Percentiles rank a stretch among this genome's conserved stretches.
Evolutionary conservation across 2,797 vertebrate genomes (phyloP).

Genomic region (Xiphorhynchus erythropygius): DNA sequence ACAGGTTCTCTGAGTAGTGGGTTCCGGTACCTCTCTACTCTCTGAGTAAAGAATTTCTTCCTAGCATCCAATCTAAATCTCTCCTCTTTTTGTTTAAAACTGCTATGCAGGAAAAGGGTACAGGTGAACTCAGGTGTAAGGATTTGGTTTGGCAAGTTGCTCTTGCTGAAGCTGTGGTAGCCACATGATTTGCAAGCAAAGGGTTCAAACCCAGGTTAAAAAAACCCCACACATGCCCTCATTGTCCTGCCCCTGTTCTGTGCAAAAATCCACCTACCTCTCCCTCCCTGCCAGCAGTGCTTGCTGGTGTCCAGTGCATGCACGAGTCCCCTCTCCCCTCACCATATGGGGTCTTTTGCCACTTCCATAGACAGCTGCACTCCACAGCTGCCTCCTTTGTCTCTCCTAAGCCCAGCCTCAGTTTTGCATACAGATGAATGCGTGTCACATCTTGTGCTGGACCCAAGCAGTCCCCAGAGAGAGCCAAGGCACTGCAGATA

Average conservation of each 20-base stretch:
- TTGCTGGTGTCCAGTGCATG: neutral
- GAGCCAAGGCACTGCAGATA: accelerated
- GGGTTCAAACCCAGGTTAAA: neutral
- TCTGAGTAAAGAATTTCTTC: neutral
- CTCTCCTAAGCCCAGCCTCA: neutral
- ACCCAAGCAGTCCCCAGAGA: neutral
- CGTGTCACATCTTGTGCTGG: neutral
- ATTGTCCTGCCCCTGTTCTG: neutral
- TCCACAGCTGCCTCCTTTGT: constrained; percentile 19
- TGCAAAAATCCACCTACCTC: neutral
- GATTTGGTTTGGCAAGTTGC: neutral
- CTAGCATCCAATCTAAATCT: neutral
- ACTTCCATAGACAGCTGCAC: neutral
- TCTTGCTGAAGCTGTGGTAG: neutral
- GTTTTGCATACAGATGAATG: neutral
- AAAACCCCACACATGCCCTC: accelerated
- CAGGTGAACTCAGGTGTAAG: neutral
- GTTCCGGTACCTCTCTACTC: neutral
- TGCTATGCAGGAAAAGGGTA: neutral
- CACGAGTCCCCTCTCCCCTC: neutral
- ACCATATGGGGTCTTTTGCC: neutral
- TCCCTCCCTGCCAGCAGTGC: neutral
- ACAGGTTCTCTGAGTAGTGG: neutral
- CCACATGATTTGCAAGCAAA: neutral
- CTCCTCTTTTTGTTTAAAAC: neutral